These are phyloP conservation scores for Cerastoderma edule DNA, from an alignment of 2,888 invertebrate genomes.

Conservation along the genomic window DNA sequence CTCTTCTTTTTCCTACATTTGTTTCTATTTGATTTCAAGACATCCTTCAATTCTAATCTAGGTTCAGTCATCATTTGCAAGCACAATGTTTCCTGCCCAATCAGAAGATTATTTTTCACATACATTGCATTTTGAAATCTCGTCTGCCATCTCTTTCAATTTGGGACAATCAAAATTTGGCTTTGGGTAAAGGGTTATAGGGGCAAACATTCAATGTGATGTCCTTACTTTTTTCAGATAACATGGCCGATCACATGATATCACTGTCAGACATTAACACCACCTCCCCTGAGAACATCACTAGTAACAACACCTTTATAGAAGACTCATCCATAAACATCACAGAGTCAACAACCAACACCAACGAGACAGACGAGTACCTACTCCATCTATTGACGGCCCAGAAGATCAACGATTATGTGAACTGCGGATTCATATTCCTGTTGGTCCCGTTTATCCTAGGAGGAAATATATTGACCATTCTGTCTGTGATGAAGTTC, in stretches of 20 bases:
- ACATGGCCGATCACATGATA: not conserved
- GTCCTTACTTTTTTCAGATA: constrained; percentile 7
- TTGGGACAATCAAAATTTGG: not conserved
- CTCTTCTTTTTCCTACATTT: too few relatives aligned
- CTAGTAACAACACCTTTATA: not conserved
- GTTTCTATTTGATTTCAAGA: too few relatives aligned
- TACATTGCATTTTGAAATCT: too few relatives aligned
- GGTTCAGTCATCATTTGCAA: too few relatives aligned
- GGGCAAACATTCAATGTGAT: not conserved
- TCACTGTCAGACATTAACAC: not conserved
- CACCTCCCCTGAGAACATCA: not conserved
- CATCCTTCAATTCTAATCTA: too few relatives aligned
- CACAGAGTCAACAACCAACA: too few relatives aligned
- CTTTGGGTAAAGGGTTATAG: not conserved
- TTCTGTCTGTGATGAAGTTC: constrained; percentile 55
- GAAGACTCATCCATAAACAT: not conserved
- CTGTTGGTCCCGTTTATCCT: constrained; percentile 44
- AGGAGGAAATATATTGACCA: constrained; percentile 58
- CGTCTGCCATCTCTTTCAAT: constrained; percentile 1
- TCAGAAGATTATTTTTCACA: too few relatives aligned
- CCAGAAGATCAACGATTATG: constrained; percentile 7
- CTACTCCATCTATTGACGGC: not conserved
- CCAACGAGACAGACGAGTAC: constrained; percentile 5
- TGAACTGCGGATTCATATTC: constrained; percentile 25
- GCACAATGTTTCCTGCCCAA: too few relatives aligned